Evolutionary conservation across 2,113 vertebrate genomes (phyloP).

Genomic region (Muntiacus reevesi): DNA sequence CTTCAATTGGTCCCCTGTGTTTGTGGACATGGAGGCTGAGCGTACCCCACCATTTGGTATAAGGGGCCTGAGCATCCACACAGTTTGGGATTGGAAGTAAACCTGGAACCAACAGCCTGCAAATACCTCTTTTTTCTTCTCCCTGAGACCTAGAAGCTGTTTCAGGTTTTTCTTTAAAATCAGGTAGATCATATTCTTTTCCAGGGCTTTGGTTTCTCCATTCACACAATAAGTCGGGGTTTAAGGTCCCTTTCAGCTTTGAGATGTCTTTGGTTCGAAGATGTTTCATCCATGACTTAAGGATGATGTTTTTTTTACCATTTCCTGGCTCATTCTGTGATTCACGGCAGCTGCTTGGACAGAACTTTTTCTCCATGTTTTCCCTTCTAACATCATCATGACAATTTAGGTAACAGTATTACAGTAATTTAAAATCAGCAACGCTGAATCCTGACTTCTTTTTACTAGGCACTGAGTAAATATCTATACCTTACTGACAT

Average conservation of each 20-base stretch:
- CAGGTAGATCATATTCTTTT: background rate
- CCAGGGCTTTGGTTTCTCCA: background rate
- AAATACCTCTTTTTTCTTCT: background rate
- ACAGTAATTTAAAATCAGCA: background rate
- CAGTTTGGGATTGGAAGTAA: background rate
- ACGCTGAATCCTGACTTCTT: background rate
- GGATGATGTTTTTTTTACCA: background rate
- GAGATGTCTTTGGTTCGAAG: background rate
- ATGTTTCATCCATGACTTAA: background rate
- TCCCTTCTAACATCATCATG: background rate
- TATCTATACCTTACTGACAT: background rate
- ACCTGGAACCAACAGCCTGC: background rate
- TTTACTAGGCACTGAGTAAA: background rate
- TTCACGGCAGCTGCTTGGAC: constrained; percentile 19
- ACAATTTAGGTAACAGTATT: background rate
- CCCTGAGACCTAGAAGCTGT: background rate
- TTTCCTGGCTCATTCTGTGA: background rate
- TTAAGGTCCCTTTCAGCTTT: background rate
- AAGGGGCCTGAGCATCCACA: background rate
- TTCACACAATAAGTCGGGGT: too few relatives aligned
- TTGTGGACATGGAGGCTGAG: background rate
- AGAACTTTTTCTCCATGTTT: background rate
- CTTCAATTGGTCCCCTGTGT: background rate
- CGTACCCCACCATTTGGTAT: background rate
- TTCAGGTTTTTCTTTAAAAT: background rate